phyloP scores from a whole-genome alignment of 2,888 invertebrate genomes.

The Dromius quadrimaculatus region DNA sequence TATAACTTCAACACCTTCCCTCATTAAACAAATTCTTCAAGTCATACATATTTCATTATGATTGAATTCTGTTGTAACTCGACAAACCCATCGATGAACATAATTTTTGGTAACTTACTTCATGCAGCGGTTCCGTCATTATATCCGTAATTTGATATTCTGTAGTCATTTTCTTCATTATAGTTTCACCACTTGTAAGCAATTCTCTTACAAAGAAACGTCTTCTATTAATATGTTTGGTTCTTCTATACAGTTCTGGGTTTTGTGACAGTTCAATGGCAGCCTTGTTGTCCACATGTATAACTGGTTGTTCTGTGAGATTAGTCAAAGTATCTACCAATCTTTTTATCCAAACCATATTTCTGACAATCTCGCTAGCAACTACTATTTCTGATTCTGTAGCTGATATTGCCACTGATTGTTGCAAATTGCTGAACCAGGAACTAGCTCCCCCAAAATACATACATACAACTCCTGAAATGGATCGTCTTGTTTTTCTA shows the following conservation, averaged over 20 bases:
- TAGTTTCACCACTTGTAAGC: not conserved
- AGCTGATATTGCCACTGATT: not conserved
- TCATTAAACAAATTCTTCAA: no score
- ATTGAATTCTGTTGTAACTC: no score
- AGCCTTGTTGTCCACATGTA: not conserved
- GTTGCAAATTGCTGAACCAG: not conserved
- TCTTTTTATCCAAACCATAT: not conserved
- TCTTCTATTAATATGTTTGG: not conserved
- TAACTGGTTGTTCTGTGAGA: not conserved
- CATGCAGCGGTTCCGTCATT: not conserved
- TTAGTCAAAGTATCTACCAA: not conserved
- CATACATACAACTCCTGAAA: not conserved
- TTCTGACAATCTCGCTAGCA: not conserved
- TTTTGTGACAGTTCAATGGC: not conserved
- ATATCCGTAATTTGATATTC: not conserved
- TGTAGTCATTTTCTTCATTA: not conserved
- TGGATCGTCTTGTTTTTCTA: not conserved
- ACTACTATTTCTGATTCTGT: not conserved
- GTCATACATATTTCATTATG: no score
- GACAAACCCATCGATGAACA: not conserved
- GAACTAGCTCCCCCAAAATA: not conserved
- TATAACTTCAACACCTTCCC: no score
- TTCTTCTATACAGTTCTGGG: no score
- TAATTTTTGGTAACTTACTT: not conserved
- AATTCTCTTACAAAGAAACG: not conserved